Base-by-base conservation (phyloP, 2,888 invertebrate genomes). In the Ditula angustiorana region DNA sequence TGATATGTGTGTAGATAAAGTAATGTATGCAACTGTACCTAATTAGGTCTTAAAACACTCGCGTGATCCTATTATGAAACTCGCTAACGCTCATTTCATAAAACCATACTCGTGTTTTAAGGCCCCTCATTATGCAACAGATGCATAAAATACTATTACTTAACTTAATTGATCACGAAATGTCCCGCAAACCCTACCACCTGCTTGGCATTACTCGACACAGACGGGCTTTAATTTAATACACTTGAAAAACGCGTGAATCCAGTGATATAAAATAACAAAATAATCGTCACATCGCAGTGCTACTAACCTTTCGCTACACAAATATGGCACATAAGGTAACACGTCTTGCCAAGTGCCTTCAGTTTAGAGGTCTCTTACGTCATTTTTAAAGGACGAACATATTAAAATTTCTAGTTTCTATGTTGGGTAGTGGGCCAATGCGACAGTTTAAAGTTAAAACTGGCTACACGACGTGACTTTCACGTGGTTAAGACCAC, bases 321-420 rank as follows among this genome's bases (percentile, higher is more conserved):
- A 33, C 62, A 62, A 62, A 44, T 56, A 57, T 41, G 49, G 49
- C 49, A 21, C 7, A 30, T 37, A 41, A 62, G 62, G 49, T 41
- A 37, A 57, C 41, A 35, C 46, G 46, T 46, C 33, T 44, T 24
- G 61, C 23, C 10, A 33, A 26, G 23, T 41, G 30, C 37, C 16
- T 19, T 30, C 2, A 37, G 11, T 24, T 53, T 46, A 62, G 47
- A 44, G 41, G 52, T 53, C 23, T 30, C 26, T 35, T 41, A 21
- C 57, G 50, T 50, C 30, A 63, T 58, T 33, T n/a, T 21, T 23
- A 24, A 63, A 57, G 44, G 58, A 46, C 33, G 16, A 8, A 13
- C 23, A 24, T 58, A 50, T 63, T 23, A 46, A 50, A 63, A 62
- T 19, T 24, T 53, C 35, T 63, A 52, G 49, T 50, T 57, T 41